Conservation (phyloP, 2,797 vertebrate genomes). For the Galago senegalensis region DNA sequence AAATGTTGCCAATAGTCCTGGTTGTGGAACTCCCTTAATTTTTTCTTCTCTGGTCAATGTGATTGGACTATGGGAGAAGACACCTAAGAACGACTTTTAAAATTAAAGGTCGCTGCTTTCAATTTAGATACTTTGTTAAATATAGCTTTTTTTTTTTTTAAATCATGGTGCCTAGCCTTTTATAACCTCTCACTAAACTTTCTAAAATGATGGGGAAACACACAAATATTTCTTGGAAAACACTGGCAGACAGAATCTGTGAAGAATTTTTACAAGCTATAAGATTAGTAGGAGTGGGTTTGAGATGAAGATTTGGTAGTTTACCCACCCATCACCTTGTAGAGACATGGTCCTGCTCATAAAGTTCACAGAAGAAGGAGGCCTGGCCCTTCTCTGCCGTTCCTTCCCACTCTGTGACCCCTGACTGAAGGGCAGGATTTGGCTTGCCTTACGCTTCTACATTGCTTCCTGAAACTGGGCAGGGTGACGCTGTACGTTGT, state of each 20-base stretch:
- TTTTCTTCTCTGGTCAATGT: background rate
- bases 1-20: conserved; percentile 1
- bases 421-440: background rate
- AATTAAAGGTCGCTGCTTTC: background rate
- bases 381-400: background rate
- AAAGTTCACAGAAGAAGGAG: background rate
- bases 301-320: background rate
- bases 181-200: background rate
- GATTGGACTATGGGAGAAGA: background rate
- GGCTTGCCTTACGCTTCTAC: background rate
- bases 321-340: background rate
- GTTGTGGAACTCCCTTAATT: background rate
- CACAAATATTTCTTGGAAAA: background rate
- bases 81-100: background rate
- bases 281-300: background rate
- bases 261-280: background rate
- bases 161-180: background rate
- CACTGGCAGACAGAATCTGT: conserved; percentile 5
- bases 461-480: background rate
- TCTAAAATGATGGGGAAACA: background rate
- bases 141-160: background rate
- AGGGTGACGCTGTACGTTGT: background rate
- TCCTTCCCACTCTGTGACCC: background rate
- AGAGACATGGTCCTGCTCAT: background rate
- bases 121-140: conserved; percentile 8